Evolutionary conservation across 2,888 invertebrate genomes (phyloP), one percentile per base, ranked within the genome.

Genomic region (Noctuana brunneofusca): DNA sequence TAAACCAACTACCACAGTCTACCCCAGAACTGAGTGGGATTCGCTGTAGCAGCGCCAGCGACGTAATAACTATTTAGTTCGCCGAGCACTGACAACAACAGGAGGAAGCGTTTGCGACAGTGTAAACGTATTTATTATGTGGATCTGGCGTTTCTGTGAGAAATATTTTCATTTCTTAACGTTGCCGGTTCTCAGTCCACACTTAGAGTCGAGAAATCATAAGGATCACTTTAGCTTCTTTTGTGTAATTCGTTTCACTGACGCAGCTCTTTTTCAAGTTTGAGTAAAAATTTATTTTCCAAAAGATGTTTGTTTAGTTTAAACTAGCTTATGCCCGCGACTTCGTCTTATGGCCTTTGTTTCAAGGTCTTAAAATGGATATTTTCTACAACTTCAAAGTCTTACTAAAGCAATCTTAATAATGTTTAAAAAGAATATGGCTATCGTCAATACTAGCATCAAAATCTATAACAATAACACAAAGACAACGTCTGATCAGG

Each of bases 11-110:
- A 22, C 46, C 2, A 18, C 48, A 49, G 41, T 49, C 62, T 55
- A 27, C 55, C 35, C 11, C 48, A 55, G 49, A 49, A 60, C 27
- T 14, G 48, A 62, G 62, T 62, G 62, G n/a, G 49, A 62, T 62
- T 55, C 62, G 27, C 9, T 62, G 62, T 55, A 55, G 20, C 20
- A 46, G 55, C 62, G 49, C 14, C 20, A 46, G 55, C 62, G 49
- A 62, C 62, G 65, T 64, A 65, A 63, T 67, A 68, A 66, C 65
- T 65, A 63, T 65, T 66, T 64, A 68, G 65, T 62, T 64, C 65
- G 60, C 58, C 58, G 58, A 65, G 66, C 65, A 58, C 38, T 64
- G 68, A 64, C 64, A 67, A 64, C 62, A 63, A 20, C 66, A 66
- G 64, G 64, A 65, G 50, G 64, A 68, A 65, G 66, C 66, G 63